Percentiles rank a stretch among this genome's conserved stretches.
Conservation (phyloP, 1,140 invertebrate species). For the Rhyzopertha dominica region DNA sequence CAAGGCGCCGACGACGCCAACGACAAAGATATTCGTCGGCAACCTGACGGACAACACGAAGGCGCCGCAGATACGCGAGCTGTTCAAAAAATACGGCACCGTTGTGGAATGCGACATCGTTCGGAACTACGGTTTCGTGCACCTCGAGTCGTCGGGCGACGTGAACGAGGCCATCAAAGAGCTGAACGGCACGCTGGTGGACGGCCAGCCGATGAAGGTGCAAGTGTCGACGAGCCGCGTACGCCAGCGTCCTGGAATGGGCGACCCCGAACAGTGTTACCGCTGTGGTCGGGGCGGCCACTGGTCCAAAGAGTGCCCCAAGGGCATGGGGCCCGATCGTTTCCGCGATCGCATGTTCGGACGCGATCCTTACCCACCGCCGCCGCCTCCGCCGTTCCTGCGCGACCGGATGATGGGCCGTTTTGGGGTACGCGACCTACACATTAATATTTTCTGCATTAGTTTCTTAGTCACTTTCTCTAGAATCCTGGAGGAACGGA, state of each 20-base stretch:
- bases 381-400: constrained; percentile 79
- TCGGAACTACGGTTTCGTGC: constrained; percentile 87
- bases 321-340: constrained; percentile 69
- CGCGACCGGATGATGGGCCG: constrained; percentile 81
- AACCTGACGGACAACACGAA: constrained; percentile 86
- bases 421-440: constrained; percentile 63
- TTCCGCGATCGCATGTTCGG: constrained; percentile 79
- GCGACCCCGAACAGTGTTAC: constrained; percentile 90
- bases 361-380: constrained; percentile 76
- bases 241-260: constrained; percentile 88
- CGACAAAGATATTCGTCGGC: constrained; percentile 86
- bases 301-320: constrained; percentile 91
- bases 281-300: constrained; percentile 88
- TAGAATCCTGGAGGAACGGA: no score
- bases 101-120: constrained; percentile 90
- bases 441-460: background rate
- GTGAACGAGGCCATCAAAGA: constrained; percentile 83
- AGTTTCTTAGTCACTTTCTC: background rate
- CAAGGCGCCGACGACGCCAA: constrained; percentile 76
- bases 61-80: constrained; percentile 76
- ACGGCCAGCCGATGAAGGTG: constrained; percentile 83
- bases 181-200: constrained; percentile 75
- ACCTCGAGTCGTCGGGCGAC: constrained; percentile 76
- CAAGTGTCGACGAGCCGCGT: constrained; percentile 88
- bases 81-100: constrained; percentile 82